Evolutionary conservation across 1,140 invertebrate genomes (phyloP).

Genomic region (Drosophila fuyamai): DNA sequence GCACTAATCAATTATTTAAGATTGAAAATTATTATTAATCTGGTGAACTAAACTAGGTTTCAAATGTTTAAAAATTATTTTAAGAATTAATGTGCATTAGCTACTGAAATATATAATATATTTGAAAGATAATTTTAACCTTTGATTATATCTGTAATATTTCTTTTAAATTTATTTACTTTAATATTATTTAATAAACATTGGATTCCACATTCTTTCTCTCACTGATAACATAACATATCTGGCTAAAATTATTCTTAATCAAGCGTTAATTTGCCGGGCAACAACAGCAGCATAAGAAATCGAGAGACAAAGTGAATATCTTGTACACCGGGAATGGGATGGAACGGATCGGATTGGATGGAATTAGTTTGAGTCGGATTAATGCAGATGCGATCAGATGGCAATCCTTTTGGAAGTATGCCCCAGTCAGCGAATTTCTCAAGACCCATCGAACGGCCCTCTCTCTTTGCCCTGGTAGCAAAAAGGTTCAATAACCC

Average conservation of each 20-base stretch:
- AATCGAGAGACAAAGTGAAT: slow-evolving; percentile 55
- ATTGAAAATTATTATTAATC: no score
- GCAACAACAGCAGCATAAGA: slow-evolving; percentile 33
- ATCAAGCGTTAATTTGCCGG: slow-evolving; percentile 72
- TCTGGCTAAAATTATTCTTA: slow-evolving; percentile 47
- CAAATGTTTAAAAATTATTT: no score
- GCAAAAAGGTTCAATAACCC: slow-evolving; percentile 45
- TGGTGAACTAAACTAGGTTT: no score
- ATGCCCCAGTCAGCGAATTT: neutral
- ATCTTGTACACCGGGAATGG: slow-evolving; percentile 9
- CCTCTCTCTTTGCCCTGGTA: slow-evolving; percentile 2
- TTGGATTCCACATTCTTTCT: neutral
- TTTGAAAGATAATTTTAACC: no score
- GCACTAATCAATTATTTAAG: no score
- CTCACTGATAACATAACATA: slow-evolving; percentile 5
- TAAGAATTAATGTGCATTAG: no score
- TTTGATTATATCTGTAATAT: no score
- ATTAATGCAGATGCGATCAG: slow-evolving; percentile 9
- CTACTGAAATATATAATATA: neutral
- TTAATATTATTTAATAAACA: no score
- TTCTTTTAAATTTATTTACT: no score
- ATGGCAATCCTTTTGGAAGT: slow-evolving; percentile 23
- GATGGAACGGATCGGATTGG: slow-evolving; percentile 27
- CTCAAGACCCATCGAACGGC: neutral
- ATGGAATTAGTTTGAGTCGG: slow-evolving; percentile 14